These are phyloP conservation scores for Plumapathes pennacea DNA, from an alignment of 92 coral and sea anemone species.

Conservation along the genomic window DNA sequence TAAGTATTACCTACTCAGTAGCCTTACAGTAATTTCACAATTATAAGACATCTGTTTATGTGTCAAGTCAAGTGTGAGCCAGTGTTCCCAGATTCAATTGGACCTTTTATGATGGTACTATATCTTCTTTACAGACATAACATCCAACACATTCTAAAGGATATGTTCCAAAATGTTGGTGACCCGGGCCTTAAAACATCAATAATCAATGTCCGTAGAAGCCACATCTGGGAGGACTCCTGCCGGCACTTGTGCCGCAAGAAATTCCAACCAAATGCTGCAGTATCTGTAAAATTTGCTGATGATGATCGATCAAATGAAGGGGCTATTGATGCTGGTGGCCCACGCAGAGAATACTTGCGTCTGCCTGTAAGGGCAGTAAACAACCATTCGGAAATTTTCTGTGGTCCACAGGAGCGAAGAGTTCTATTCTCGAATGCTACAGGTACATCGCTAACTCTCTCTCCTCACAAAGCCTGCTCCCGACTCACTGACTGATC, in stretches of 20 bases:
- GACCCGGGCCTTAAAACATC: not conserved
- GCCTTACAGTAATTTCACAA: not conserved
- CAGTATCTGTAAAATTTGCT: slow-evolving; percentile 20
- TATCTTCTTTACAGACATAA: too few relatives aligned
- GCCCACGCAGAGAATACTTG: slow-evolving; percentile 38
- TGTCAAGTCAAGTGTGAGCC: too few relatives aligned
- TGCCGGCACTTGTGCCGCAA: slow-evolving; percentile 10
- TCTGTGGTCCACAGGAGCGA: slow-evolving; percentile 2
- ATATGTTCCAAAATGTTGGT: too few relatives aligned
- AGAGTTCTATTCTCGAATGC: slow-evolving; percentile 36
- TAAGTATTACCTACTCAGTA: too few relatives aligned
- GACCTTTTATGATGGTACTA: too few relatives aligned
- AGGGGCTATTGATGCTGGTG: slow-evolving; percentile 36
- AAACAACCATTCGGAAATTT: slow-evolving; percentile 36
- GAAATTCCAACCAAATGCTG: slow-evolving; percentile 21
- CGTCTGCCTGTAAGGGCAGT: slow-evolving; percentile 37
- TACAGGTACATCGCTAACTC: slow-evolving; percentile 17
- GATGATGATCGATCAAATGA: slow-evolving; percentile 30
- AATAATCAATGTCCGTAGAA: slow-evolving; percentile 14
- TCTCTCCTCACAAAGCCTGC: too few relatives aligned
- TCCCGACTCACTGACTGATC: too few relatives aligned
- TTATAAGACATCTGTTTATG: not conserved
- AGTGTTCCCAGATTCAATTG: too few relatives aligned
- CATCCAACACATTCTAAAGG: too few relatives aligned
- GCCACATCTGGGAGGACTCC: slow-evolving; percentile 24